Conservation (phyloP, 2,113 vertebrate species). For the Coracopsis vasa region DNA sequence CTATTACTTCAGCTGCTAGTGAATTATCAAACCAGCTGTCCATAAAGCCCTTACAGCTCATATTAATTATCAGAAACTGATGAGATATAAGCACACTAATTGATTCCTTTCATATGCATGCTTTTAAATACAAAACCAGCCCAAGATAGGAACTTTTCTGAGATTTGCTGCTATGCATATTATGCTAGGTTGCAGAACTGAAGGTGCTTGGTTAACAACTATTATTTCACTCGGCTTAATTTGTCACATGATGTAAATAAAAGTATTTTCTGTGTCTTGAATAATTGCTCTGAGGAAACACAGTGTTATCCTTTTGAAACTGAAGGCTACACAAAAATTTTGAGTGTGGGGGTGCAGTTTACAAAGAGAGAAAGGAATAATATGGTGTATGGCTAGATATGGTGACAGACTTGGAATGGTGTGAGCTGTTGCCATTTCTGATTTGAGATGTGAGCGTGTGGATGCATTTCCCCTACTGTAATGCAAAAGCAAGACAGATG, state of each 20-base stretch:
- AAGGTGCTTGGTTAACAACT: background rate
- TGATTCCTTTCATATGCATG: conserved; percentile 30
- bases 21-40: conserved; percentile 58
- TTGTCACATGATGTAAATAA: background rate
- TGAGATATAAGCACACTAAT: conserved; percentile 1
- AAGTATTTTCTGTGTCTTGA: background rate
- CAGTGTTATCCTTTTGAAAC: background rate
- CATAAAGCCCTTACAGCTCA: conserved; percentile 53
- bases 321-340: background rate
- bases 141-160: background rate
- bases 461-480: background rate
- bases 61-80: conserved; percentile 64
- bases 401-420: background rate
- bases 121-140: background rate
- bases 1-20: conserved; percentile 46
- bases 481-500: background rate
- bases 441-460: background rate
- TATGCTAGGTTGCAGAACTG: background rate
- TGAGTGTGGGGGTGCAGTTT: background rate
- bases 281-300: background rate
- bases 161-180: background rate
- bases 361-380: background rate
- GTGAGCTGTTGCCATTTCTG: background rate
- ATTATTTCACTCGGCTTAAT: background rate
- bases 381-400: background rate